Conservation (phyloP, 2,797 vertebrate species). For the Mus spretus region DNA sequence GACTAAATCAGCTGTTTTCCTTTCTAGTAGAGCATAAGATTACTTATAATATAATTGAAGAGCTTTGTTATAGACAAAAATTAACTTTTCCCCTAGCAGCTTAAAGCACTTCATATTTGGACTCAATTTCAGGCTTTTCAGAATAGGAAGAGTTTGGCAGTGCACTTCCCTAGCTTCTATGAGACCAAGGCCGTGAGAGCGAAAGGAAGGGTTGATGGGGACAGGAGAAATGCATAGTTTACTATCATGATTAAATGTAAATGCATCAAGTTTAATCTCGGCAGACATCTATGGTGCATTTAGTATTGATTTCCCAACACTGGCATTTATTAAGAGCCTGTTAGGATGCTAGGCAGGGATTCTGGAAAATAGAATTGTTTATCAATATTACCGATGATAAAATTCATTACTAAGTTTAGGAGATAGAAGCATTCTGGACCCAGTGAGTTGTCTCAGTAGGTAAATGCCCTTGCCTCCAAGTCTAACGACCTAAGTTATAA, state of each 20-base stretch:
- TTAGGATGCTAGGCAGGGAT: background rate
- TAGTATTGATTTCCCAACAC: constrained; percentile 21
- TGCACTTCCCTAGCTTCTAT: background rate
- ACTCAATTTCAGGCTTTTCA: background rate
- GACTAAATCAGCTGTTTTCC: constrained; percentile 15
- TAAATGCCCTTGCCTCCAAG: background rate
- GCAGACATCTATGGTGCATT: background rate
- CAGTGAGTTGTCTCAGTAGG: background rate
- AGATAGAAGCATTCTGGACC: background rate
- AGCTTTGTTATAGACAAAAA: constrained; percentile 54
- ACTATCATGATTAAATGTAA: constrained; percentile 40
- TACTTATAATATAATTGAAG: constrained; percentile 36
- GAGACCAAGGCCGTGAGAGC: background rate
- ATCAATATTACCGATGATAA: background rate
- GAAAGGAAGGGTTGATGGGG: background rate
- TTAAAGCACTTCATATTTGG: constrained; percentile 47
- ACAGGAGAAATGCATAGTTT: background rate
- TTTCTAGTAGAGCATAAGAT: background rate
- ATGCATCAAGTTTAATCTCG: background rate
- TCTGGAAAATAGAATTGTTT: background rate
- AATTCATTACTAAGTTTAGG: background rate
- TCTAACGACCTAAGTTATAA: too few species aligned
- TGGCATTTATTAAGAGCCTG: constrained; percentile 18
- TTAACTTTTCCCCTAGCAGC: constrained; percentile 19
- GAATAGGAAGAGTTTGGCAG: background rate